phyloP scores from a whole-genome alignment of 2,888 invertebrate genomes.

The Anorthoa munda region DNA sequence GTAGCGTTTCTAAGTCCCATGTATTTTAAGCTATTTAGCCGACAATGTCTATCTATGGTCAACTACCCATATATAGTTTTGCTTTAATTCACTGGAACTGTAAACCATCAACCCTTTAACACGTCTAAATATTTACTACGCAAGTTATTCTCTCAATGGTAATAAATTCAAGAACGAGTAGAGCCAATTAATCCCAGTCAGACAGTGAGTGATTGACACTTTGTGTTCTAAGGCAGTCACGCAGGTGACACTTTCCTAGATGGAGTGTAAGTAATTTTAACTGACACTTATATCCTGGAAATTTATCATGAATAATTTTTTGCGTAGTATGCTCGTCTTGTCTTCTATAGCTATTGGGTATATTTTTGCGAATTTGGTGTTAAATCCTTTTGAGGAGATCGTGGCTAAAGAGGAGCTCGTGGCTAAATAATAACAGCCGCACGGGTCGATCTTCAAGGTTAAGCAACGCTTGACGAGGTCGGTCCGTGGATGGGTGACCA shows the following conservation, averaged over 20 bases:
- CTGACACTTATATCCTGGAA: constrained; percentile 13
- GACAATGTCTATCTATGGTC: too few relatives aligned
- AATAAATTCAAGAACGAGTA: constrained; percentile 3
- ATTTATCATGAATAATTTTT: neutral
- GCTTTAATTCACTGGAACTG: neutral
- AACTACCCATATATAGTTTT: neutral
- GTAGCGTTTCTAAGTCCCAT: too few relatives aligned
- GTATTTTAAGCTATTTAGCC: too few relatives aligned
- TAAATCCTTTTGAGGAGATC: too few relatives aligned
- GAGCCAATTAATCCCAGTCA: constrained; percentile 12
- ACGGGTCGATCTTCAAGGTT: too few relatives aligned
- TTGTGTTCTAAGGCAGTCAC: constrained; percentile 22
- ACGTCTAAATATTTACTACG: neutral
- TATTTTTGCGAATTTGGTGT: neutral
- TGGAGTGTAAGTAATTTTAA: constrained; percentile 23
- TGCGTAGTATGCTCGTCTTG: neutral
- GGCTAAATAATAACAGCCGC: too few relatives aligned
- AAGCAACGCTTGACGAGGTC: too few relatives aligned
- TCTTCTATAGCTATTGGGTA: neutral
- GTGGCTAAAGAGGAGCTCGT: too few relatives aligned
- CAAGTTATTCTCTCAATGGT: neutral
- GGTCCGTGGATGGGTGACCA: too few relatives aligned
- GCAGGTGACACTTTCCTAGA: constrained; percentile 8
- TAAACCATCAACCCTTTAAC: neutral
- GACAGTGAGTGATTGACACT: constrained; percentile 49